Evolutionary conservation across 2,113 vertebrate species (phyloP).

Genomic region (Anseranas semipalmata): DNA sequence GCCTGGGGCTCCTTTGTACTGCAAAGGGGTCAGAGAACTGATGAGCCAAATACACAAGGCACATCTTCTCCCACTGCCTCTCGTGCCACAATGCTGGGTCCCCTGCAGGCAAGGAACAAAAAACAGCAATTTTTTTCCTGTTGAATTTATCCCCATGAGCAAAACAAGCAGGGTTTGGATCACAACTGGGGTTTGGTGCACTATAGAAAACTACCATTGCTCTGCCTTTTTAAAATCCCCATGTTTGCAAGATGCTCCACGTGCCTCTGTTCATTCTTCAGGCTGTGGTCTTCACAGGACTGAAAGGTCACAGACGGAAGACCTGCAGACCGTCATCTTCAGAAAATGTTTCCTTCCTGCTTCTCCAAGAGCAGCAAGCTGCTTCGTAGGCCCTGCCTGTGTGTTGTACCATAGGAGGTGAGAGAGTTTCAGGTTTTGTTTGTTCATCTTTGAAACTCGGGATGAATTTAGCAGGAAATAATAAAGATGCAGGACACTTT

Average conservation of each 20-base stretch:
- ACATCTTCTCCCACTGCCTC: neutral
- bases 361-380: neutral
- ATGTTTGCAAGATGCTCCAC: neutral
- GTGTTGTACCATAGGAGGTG: neutral
- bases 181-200: fast-evolving
- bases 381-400: neutral
- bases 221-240: neutral
- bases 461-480: conserved; percentile 17
- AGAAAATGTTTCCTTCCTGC: neutral
- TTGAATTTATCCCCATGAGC: neutral
- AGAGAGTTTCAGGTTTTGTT: neutral
- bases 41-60: neutral
- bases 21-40: neutral
- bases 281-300: neutral
- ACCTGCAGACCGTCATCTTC: neutral
- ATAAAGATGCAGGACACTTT: conserved; percentile 2
- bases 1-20: neutral
- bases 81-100: fast-evolving
- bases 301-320: neutral
- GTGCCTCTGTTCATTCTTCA: neutral
- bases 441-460: neutral
- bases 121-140: neutral
- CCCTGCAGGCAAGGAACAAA: neutral
- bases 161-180: neutral
- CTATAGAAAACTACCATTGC: neutral